A percentile compares a stretch with the other conserved stretches of the same genome.
Evolutionary conservation across 2,888 invertebrate species (phyloP).

Genomic region (Habrosyne pyritoides): DNA sequence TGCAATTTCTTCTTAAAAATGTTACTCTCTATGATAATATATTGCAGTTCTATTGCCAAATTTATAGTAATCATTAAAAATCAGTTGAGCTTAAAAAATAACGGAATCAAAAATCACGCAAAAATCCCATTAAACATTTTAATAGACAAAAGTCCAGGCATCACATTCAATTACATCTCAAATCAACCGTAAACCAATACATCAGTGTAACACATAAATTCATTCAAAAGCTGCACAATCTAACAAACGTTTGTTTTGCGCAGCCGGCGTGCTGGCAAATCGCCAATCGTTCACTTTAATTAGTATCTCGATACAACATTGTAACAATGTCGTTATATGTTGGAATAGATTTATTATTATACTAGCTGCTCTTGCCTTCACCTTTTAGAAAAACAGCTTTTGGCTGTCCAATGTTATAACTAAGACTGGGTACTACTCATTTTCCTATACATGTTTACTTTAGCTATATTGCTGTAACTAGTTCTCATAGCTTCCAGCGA

Average conservation of each 20-base stretch:
- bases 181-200: not conserved
- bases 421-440: too few relatives aligned
- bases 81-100: too few relatives aligned
- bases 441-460: too few relatives aligned
- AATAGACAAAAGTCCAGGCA: not conserved
- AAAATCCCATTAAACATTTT: not conserved
- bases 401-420: too few relatives aligned
- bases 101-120: too few relatives aligned
- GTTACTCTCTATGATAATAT: too few relatives aligned
- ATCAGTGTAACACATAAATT: conserved; percentile 23
- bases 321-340: conserved; percentile 1
- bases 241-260: conserved; percentile 7
- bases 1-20: too few relatives aligned
- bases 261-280: conserved; percentile 20
- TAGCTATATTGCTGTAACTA: too few relatives aligned
- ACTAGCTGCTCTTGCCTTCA: not conserved
- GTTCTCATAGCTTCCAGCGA: too few relatives aligned
- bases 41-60: too few relatives aligned
- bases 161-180: not conserved
- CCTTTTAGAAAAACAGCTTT: too few relatives aligned
- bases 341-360: not conserved
- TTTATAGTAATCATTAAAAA: too few relatives aligned
- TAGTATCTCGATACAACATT: conserved; percentile 26
- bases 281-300: conserved; percentile 31
- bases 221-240: conserved; percentile 25